Percentiles rank a stretch among this genome's conserved stretches.
Evolutionary conservation across 2,113 vertebrate genomes (phyloP).

Genomic region (Hypomesus transpacificus): DNA sequence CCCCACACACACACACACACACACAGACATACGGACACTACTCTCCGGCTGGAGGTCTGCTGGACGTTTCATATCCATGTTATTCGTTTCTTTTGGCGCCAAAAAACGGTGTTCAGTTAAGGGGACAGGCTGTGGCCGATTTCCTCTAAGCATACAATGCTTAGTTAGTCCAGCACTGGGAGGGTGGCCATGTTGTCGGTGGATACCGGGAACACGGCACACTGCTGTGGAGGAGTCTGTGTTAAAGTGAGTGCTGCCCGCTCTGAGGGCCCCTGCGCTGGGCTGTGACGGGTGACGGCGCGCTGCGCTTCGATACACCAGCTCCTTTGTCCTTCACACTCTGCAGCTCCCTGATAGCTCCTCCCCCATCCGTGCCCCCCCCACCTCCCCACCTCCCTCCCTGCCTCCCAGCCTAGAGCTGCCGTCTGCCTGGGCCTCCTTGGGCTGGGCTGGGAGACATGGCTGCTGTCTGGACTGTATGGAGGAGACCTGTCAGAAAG

Average conservation of each 20-base stretch:
- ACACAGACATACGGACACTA: conserved; percentile 39
- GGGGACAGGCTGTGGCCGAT: too few relatives aligned
- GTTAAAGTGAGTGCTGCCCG: conserved; percentile 46
- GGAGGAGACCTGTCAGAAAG: conserved; percentile 54
- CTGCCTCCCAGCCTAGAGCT: conserved; percentile 52
- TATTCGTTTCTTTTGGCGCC: background rate
- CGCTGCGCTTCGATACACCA: conserved; percentile 70
- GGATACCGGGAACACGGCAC: background rate
- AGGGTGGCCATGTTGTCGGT: background rate
- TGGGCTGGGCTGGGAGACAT: conserved; percentile 56
- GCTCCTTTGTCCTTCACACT: conserved; percentile 83
- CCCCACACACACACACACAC: conserved; percentile 7
- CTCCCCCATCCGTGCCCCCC: conserved; percentile 54
- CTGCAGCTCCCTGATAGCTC: conserved; percentile 75
- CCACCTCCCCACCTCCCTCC: conserved; percentile 29
- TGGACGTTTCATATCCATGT: background rate
- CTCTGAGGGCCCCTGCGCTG: conserved; percentile 70
- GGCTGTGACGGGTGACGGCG: conserved; percentile 73
- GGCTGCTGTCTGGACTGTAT: conserved; percentile 62
- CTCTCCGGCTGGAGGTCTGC: conserved; percentile 18
- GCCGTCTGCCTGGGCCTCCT: background rate
- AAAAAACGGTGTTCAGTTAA: too few relatives aligned
- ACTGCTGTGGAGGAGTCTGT: background rate
- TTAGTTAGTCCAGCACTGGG: background rate
- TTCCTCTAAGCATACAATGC: background rate